Percentiles rank a stretch among this genome's conserved stretches.
phyloP scores from a whole-genome alignment of 1,140 invertebrate genomes.

The Lepidurus apus region DNA sequence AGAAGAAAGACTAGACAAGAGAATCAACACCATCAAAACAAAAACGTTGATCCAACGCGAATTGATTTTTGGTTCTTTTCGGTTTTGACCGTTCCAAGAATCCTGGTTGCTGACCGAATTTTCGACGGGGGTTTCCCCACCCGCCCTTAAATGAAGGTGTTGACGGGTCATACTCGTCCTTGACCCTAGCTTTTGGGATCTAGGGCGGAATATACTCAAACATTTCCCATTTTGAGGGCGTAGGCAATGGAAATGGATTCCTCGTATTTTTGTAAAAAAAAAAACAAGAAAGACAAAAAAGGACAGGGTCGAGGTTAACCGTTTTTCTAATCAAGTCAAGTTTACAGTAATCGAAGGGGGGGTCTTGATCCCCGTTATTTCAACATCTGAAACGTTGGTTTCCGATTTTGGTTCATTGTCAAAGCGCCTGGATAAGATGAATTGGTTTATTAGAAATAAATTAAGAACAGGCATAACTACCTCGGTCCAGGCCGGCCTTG shows the following conservation, averaged over 20 bases:
- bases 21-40: background rate
- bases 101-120: too few species aligned
- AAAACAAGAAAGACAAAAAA: too few species aligned
- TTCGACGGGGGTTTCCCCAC: background rate
- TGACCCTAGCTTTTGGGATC: background rate
- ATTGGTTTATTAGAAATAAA: too few species aligned
- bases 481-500: too few species aligned
- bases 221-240: background rate
- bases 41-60: background rate
- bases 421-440: too few species aligned
- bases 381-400: too few species aligned
- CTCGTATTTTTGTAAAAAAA: constrained; percentile 1
- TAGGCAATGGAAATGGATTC: constrained; percentile 12
- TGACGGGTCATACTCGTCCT: background rate
- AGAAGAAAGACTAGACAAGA: background rate
- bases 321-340: too few species aligned
- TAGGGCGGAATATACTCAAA: background rate
- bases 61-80: background rate
- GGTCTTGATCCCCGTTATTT: too few species aligned
- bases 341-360: too few species aligned
- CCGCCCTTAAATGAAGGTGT: background rate
- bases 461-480: too few species aligned
- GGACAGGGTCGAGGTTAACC: too few species aligned
- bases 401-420: too few species aligned
- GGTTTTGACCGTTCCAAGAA: background rate